Conservation (phyloP, 2,113 vertebrate species). For the Pseudorectes ferrugineus region DNA sequence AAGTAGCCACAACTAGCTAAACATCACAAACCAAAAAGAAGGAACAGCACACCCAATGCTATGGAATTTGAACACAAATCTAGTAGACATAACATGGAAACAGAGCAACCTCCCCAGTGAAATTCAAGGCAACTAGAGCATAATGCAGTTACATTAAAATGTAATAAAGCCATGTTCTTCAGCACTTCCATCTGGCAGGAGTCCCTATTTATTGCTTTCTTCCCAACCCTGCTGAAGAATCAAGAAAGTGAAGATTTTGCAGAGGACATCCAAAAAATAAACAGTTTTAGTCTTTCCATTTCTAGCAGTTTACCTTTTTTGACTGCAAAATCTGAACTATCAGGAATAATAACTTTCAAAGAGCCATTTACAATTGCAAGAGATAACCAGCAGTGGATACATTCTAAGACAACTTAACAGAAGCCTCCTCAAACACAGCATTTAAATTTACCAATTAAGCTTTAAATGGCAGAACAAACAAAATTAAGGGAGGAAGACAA, state of each 20-base stretch:
- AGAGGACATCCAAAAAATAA: neutral
- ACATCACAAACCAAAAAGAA: neutral
- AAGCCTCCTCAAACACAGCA: neutral
- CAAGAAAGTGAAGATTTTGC: neutral
- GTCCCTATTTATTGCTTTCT: neutral
- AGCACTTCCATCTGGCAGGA: neutral
- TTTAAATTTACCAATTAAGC: neutral
- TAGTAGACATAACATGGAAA: neutral
- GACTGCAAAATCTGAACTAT: neutral
- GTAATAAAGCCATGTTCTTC: neutral
- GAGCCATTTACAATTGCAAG: neutral
- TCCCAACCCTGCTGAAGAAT: neutral
- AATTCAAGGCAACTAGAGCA: neutral
- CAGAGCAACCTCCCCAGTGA: neutral
- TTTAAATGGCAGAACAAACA: neutral
- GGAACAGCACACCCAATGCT: neutral
- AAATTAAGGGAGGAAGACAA: neutral
- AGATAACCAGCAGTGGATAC: neutral
- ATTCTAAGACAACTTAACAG: neutral
- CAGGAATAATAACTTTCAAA: neutral
- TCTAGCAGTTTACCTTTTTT: neutral
- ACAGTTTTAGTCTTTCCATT: neutral
- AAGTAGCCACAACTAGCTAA: neutral
- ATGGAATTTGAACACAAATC: neutral
- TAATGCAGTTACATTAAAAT: conserved; percentile 1